These are phyloP conservation scores for Scelioninae gen. 1 DNA, from an alignment of 2,888 invertebrate genomes.

Conservation along the genomic window DNA sequence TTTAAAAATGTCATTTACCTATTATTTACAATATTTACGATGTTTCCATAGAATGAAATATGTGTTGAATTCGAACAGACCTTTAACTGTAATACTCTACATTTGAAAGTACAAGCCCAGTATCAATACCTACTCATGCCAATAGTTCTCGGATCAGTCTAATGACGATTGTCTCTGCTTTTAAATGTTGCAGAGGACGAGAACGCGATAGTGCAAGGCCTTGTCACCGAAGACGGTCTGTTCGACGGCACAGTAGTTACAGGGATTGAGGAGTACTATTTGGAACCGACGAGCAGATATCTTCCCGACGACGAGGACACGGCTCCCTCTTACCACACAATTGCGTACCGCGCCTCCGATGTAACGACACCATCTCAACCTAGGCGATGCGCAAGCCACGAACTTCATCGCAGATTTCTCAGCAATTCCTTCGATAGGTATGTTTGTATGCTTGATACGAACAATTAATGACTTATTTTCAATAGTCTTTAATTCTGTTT, in stretches of 20 bases:
- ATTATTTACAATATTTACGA: no score
- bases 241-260: conserved; percentile 95
- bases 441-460: background rate
- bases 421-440: conserved; percentile 74
- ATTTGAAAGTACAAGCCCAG: no score
- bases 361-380: conserved; percentile 85
- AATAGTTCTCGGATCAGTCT: conserved; percentile 24
- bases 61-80: no score
- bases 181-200: conserved; percentile 90
- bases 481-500: no score
- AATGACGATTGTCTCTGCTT: conserved; percentile 39
- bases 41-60: no score
- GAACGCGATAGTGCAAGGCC: conserved; percentile 91
- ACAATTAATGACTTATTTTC: no score
- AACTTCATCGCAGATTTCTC: conserved; percentile 84
- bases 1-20: no score
- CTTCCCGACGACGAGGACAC: conserved; percentile 85
- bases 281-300: conserved; percentile 92
- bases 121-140: no score
- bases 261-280: conserved; percentile 91
- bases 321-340: conserved; percentile 89
- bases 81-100: no score
- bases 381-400: conserved; percentile 87
- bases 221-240: conserved; percentile 93
- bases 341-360: conserved; percentile 93